Evolutionary conservation across 37 sponge, comb jelly and placozoan species (phyloP).

Genomic region (Spongilla lacustris): DNA sequence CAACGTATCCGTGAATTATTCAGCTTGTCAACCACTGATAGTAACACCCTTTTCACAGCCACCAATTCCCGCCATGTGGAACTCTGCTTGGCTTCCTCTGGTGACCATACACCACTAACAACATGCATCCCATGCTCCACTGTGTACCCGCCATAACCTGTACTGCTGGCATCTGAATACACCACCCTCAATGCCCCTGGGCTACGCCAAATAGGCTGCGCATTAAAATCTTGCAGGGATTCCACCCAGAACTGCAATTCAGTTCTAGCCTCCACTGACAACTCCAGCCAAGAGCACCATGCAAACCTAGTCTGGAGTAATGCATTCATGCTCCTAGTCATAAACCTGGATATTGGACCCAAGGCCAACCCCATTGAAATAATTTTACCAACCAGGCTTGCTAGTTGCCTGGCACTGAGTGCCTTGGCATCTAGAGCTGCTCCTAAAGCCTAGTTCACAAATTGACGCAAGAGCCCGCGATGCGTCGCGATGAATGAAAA

Average conservation of each 20-base stretch:
- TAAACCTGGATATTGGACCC: background rate
- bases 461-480: too few relatives aligned
- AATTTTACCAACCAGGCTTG: too few relatives aligned
- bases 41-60: constrained; percentile 7
- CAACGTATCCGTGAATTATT: background rate
- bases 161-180: constrained; percentile 40
- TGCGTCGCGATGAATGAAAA: too few relatives aligned
- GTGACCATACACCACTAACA: too few relatives aligned
- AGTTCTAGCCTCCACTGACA: too few relatives aligned
- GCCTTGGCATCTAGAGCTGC: background rate
- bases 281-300: background rate
- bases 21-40: background rate
- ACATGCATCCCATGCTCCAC: too few relatives aligned
- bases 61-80: too few relatives aligned
- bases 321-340: constrained; percentile 8
- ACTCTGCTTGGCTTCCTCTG: background rate
- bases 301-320: background rate
- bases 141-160: constrained; percentile 45
- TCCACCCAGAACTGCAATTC: constrained; percentile 20
- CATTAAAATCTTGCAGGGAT: too few relatives aligned
- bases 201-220: constrained; percentile 10
- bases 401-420: too few relatives aligned
- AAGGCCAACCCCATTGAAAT: constrained; percentile 7
- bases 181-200: too few relatives aligned
- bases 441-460: too few relatives aligned